These are phyloP conservation scores for Rhopalosiphum padi DNA, from an alignment of 1,140 invertebrate genomes.

Conservation along the genomic window DNA sequence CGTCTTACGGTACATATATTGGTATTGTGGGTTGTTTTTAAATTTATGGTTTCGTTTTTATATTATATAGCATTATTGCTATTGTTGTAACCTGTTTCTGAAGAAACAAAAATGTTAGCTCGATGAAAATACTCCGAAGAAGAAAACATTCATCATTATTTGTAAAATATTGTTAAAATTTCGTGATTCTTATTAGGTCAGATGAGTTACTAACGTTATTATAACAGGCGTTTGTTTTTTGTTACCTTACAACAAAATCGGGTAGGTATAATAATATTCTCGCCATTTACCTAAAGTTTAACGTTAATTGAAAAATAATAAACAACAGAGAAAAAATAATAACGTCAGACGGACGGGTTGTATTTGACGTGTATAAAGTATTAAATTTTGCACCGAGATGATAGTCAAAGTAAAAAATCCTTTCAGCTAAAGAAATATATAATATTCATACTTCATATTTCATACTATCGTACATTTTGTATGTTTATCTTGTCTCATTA, in stretches of 20 bases:
- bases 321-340: constrained; percentile 33
- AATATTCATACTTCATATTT: neutral
- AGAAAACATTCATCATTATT: constrained; percentile 19
- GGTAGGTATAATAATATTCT: constrained; percentile 22
- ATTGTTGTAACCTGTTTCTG: constrained; percentile 1
- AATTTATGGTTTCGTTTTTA: constrained; percentile 13
- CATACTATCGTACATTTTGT: neutral
- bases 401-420: constrained; percentile 7
- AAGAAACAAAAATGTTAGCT: neutral
- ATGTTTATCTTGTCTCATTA: constrained; percentile 8
- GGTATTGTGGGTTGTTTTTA: neutral
- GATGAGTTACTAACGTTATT: constrained; percentile 19
- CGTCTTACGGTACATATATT: neutral
- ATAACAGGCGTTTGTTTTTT: constrained; percentile 8
- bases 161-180: constrained; percentile 11
- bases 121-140: neutral
- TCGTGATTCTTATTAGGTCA: constrained; percentile 8
- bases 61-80: neutral
- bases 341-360: constrained; percentile 32
- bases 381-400: neutral
- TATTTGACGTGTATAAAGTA: constrained; percentile 42
- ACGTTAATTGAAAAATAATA: constrained; percentile 43
- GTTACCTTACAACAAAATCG: constrained; percentile 1
- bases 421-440: neutral
- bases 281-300: constrained; percentile 23